Conservation (phyloP, 37 sponge, comb jelly and placozoan genomes). For the Aplysina aerophoba region DNA sequence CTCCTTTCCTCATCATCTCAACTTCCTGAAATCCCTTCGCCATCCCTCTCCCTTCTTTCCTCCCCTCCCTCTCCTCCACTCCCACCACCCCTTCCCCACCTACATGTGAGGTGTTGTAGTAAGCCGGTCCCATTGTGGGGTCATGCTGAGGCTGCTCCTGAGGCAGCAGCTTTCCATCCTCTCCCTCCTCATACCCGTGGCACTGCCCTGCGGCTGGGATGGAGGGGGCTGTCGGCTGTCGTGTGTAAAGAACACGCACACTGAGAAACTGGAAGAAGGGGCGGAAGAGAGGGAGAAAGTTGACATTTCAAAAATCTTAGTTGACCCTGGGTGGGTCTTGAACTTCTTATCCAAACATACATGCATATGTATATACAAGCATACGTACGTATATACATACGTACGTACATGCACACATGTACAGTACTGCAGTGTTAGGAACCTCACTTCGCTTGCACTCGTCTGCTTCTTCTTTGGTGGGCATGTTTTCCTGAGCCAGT, state of each 20-base stretch:
- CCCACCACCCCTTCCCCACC: neutral
- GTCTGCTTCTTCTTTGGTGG: slow-evolving; percentile 25
- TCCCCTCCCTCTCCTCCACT: too few species aligned
- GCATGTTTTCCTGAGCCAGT: slow-evolving; percentile 60
- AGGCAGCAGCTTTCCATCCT: slow-evolving; percentile 69
- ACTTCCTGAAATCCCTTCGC: too few species aligned
- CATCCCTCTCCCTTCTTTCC: too few species aligned
- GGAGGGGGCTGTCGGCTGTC: slow-evolving; percentile 87
- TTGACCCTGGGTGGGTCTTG: too few species aligned
- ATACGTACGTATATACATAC: neutral
- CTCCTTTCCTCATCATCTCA: too few species aligned
- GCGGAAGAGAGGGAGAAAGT: neutral
- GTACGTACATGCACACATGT: slow-evolving; percentile 20
- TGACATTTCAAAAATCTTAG: neutral
- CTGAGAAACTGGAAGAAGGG: slow-evolving; percentile 10
- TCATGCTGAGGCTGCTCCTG: slow-evolving; percentile 74
- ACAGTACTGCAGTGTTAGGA: neutral
- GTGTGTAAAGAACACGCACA: slow-evolving; percentile 62
- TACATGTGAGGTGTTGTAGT: slow-evolving; percentile 75
- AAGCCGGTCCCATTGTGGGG: slow-evolving; percentile 92
- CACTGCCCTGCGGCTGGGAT: slow-evolving; percentile 85
- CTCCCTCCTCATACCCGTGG: slow-evolving; percentile 89
- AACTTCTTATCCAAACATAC: neutral
- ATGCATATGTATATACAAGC: neutral
- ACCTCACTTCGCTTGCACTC: neutral